Conservation (phyloP, 2,113 vertebrate species). For the Acinonyx jubatus region DNA sequence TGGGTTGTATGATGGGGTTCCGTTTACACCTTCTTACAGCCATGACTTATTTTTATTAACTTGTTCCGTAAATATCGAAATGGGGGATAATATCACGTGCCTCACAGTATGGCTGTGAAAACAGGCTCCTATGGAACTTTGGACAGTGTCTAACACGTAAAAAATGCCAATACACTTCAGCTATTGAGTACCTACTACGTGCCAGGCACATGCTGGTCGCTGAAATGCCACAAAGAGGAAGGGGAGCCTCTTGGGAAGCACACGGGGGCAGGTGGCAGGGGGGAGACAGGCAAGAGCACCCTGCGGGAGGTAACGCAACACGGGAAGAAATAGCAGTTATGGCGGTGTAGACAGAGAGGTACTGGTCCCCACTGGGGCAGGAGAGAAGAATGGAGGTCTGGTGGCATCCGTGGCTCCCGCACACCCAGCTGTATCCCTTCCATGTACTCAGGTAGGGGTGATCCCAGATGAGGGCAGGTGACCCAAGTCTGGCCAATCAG, state of each 20-base stretch:
- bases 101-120: background rate
- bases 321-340: background rate
- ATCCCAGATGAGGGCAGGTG: background rate
- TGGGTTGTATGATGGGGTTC: background rate
- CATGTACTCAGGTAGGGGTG: background rate
- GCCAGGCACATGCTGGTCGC: fast-evolving
- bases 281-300: background rate
- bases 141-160: background rate
- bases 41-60: background rate
- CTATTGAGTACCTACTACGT: background rate
- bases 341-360: background rate
- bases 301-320: fast-evolving
- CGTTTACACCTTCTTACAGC: background rate
- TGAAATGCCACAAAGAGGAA: background rate
- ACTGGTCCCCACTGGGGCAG: background rate
- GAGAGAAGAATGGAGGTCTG: background rate
- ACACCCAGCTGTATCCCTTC: fast-evolving
- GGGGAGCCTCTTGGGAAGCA: background rate
- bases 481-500: background rate
- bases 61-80: background rate
- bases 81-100: background rate
- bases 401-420: fast-evolving
- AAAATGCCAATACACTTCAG: background rate
- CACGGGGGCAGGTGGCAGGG: fast-evolving
- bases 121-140: background rate